Evolutionary conservation across 2,113 vertebrate genomes (phyloP).

Genomic region (Bujurquina vittata): DNA sequence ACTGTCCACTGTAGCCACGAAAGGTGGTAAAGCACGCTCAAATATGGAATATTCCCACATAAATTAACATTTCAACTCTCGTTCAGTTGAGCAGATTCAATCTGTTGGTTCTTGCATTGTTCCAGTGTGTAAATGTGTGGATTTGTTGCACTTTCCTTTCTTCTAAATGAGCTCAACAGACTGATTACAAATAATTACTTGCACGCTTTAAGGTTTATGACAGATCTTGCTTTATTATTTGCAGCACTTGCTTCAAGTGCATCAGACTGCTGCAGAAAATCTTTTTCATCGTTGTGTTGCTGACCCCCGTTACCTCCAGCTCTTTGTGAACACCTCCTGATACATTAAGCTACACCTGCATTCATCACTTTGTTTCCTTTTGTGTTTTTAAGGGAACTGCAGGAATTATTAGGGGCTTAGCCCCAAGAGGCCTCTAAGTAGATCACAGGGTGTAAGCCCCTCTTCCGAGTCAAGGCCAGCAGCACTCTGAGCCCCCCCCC

Average conservation of each 20-base stretch:
- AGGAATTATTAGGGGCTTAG: constrained; percentile 82
- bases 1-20: no score
- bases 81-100: neutral
- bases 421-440: constrained; percentile 73
- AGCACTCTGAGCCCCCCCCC: constrained; percentile 42
- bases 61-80: neutral
- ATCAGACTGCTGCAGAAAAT: constrained; percentile 1
- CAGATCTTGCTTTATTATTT: neutral
- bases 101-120: neutral
- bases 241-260: neutral
- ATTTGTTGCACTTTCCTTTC: neutral
- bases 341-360: constrained; percentile 55
- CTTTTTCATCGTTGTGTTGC: neutral
- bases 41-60: neutral
- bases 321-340: constrained; percentile 24
- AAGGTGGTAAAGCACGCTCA: neutral
- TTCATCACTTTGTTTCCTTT: constrained; percentile 77
- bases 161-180: neutral
- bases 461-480: constrained; percentile 70
- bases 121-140: neutral
- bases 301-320: neutral
- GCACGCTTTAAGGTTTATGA: neutral
- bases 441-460: constrained; percentile 77
- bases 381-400: constrained; percentile 65
- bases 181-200: neutral